Percentiles rank a stretch among this genome's conserved stretches.
phyloP scores from a whole-genome alignment of 1,140 invertebrate species.

The Geopemphigus sp. region DNA sequence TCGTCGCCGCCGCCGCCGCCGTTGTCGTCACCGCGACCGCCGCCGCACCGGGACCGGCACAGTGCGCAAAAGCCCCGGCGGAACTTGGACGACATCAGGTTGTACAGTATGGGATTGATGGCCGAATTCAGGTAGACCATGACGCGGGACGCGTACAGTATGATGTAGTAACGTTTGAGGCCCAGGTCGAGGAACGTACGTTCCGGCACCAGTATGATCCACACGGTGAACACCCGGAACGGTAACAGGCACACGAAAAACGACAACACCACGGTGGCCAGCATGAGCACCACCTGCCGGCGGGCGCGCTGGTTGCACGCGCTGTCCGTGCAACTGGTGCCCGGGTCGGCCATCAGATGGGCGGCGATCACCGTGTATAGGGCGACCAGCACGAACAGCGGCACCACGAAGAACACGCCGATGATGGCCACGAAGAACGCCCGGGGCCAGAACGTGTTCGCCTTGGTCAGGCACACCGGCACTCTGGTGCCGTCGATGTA shows the following conservation, averaged over 20 bases:
- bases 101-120: constrained; percentile 86
- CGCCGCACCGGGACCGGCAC: constrained; percentile 52
- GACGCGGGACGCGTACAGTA: constrained; percentile 80
- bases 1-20: constrained; percentile 18
- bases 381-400: constrained; percentile 73
- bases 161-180: constrained; percentile 67
- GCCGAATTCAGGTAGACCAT: constrained; percentile 88
- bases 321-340: constrained; percentile 50
- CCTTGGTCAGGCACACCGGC: constrained; percentile 72
- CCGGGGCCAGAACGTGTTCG: constrained; percentile 69
- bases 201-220: constrained; percentile 73
- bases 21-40: neutral
- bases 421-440: constrained; percentile 77
- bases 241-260: constrained; percentile 89
- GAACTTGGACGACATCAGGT: constrained; percentile 89
- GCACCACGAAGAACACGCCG: constrained; percentile 78
- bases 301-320: constrained; percentile 51
- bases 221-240: constrained; percentile 79
- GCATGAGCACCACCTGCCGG: constrained; percentile 69
- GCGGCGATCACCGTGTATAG: constrained; percentile 80
- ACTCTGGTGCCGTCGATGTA: constrained; percentile 70
- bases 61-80: constrained; percentile 74
- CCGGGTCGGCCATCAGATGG: constrained; percentile 74
- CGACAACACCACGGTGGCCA: constrained; percentile 83
- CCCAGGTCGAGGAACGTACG: constrained; percentile 66